These are phyloP conservation scores for Phoxinus phoxinus DNA, from an alignment of 2,113 vertebrate species.

Conservation along the genomic window DNA sequence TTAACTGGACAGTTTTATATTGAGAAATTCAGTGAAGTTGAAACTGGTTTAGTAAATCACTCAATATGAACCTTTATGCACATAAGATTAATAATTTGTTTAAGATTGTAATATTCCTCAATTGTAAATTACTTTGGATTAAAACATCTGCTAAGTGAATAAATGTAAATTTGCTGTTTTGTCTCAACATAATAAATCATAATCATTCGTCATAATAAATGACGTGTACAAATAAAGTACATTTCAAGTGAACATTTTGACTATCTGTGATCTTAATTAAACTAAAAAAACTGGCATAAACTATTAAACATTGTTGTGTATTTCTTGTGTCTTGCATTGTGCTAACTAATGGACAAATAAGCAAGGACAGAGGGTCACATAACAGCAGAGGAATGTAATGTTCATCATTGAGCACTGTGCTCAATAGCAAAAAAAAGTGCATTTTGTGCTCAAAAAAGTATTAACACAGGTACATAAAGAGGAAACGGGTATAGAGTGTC, in stretches of 20 bases:
- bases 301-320: background rate
- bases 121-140: too few relatives aligned
- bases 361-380: conserved; percentile 4
- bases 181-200: too few relatives aligned
- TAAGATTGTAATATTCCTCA: too few relatives aligned
- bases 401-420: conserved; percentile 22
- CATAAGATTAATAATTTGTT: too few relatives aligned
- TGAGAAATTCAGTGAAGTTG: background rate
- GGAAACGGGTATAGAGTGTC: conserved; percentile 26
- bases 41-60: background rate
- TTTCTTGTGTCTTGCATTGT: conserved; percentile 4
- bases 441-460: too few relatives aligned
- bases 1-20: background rate
- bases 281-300: background rate
- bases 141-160: too few relatives aligned
- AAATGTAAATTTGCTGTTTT: background rate
- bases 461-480: conserved; percentile 27
- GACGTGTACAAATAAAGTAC: conserved; percentile 20
- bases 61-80: too few relatives aligned
- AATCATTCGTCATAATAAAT: conserved; percentile 30
- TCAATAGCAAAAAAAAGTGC: too few relatives aligned
- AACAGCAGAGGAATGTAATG: background rate
- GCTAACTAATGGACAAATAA: background rate
- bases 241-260: background rate
- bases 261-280: conserved; percentile 25